Percentiles rank a stretch among this genome's conserved stretches.
Evolutionary conservation across 2,888 invertebrate species (phyloP).

Genomic region (Leptinotarsa juncta): DNA sequence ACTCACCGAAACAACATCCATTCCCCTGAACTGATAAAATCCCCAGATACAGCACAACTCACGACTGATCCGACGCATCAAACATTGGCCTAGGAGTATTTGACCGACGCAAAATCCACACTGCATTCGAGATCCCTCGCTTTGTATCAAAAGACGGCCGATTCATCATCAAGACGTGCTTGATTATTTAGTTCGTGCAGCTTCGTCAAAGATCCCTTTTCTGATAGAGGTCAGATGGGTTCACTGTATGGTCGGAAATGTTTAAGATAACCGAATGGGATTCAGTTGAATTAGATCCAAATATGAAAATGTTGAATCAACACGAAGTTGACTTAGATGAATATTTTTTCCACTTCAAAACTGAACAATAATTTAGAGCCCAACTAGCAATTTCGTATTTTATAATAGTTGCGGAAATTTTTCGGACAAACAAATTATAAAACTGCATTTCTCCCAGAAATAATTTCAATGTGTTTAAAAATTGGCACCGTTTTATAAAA

Average conservation of each 20-base stretch:
- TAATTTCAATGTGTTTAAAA: too few species aligned
- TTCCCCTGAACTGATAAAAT: constrained; percentile 10
- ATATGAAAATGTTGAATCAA: too few species aligned
- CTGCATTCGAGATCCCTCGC: constrained; percentile 4
- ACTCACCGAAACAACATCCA: constrained; percentile 1
- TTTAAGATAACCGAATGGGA: too few species aligned
- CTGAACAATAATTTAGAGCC: too few species aligned
- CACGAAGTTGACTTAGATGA: too few species aligned
- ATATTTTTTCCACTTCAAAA: too few species aligned
- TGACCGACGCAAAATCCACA: background rate
- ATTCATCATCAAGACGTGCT: constrained; percentile 36
- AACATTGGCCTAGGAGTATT: constrained; percentile 3
- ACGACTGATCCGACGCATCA: background rate
- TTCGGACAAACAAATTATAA: too few species aligned
- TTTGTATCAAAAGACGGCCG: constrained; percentile 24
- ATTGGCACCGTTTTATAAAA: too few species aligned
- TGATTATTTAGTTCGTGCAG: constrained; percentile 36
- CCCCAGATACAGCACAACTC: background rate
- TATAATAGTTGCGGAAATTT: too few species aligned
- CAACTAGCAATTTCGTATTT: too few species aligned
- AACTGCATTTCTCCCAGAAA: too few species aligned
- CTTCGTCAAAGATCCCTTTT: constrained; percentile 23
- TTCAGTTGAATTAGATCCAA: too few species aligned
- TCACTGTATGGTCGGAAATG: background rate
- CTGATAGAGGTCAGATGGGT: constrained; percentile 24